Base-by-base conservation (phyloP, 2,888 invertebrate species). In the Sesia bembeciformis region DNA sequence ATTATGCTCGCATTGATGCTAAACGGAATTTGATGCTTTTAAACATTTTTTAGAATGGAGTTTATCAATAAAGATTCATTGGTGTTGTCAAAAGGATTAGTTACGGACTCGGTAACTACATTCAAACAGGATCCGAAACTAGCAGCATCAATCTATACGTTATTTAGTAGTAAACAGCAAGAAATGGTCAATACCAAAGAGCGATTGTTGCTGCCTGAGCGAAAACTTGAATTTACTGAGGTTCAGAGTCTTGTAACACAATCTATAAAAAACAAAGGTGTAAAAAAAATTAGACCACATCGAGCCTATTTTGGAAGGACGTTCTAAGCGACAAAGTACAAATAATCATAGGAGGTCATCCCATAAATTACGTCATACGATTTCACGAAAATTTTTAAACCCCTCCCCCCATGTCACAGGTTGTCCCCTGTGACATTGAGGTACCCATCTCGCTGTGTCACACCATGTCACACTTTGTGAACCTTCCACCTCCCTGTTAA, bases 101-200 rank as follows among this genome's bases (percentile, higher is more conserved):
- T 63, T 52, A 64, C 71, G 60, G 74, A 70, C 63, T 62, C 70
- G 50, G 64, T 62, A 54, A 59, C 66, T 55, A 60, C 58, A 55
- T 84, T 81, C 58, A 85, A 75, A 62, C 89, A 86, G 68, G 81
- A 87, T 63, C 65, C 78, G 5, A 82, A 76, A 62, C 63, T 89
- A 54, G 75, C 73, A 23, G 68, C 74, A 51, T 88, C 89, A 43
- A 84, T 89, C 60, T 76, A 87, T 63, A 82, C 74, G 58, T 71
- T 88, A 38, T 78, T 62, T 60, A 66, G 58, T 59, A 63, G 60
- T 55, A 69, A 74, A 57, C 56, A 64, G 52, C 57, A 58, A 54
- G 53, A 51, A 49, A 51, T 52, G 4, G 60, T 58, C 39, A 60
- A 60, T 54, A 49, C 51, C 41, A 62, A 60, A 40, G 53, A 58